Base-by-base conservation (phyloP, 2,113 vertebrate species). In the Ginglymostoma cirratum region DNA sequence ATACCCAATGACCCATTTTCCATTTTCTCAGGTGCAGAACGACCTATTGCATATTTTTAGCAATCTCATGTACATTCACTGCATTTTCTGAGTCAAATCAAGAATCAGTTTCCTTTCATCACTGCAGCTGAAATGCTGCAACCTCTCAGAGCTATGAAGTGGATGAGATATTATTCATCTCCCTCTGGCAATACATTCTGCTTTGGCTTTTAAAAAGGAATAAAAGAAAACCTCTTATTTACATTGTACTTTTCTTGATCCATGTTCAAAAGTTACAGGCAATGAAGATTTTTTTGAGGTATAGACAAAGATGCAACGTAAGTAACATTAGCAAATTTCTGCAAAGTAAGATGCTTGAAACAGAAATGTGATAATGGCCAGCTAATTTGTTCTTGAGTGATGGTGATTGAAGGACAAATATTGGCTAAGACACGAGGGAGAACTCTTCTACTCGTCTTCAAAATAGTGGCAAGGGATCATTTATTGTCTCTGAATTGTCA, bases 81-180 rank as follows among this genome's bases (percentile, higher is more conserved):
- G 38, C 78, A 42, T 42, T 83, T 83, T 42, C 78, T 38, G n/a
- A 83, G 78, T 83, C 14, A 42, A 42, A 83, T 83, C 78, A 83
- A 38, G 38, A 83, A 83, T 42, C 3, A 38, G n/a, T 38, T 38
- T 83, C 78, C n/a, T 83, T 83, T 83, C n/a, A 83, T 38, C 15
- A 42, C n/a, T 4, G 78, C 78, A 83, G 78, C 78, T 83, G 78
- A 83, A 83, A 83, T 83, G n/a, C n/a, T 83, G 5, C n/a, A 83
- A 38, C 14, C 38, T 38, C n/a, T 83, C n/a, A 83, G 15, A 42
- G n/a, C 42, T 83, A 83, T 83, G 12, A 83, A 83, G 78, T 6
- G n/a, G n/a, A 83, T 83, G 78, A 83, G 78, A 83, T 83, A 83
- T 42, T 83, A 42, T 83, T 83, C 78, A 42, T 83, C 78, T 83